phyloP scores from a whole-genome alignment of 2,797 vertebrate species.

The Fistularia tabacaria region DNA sequence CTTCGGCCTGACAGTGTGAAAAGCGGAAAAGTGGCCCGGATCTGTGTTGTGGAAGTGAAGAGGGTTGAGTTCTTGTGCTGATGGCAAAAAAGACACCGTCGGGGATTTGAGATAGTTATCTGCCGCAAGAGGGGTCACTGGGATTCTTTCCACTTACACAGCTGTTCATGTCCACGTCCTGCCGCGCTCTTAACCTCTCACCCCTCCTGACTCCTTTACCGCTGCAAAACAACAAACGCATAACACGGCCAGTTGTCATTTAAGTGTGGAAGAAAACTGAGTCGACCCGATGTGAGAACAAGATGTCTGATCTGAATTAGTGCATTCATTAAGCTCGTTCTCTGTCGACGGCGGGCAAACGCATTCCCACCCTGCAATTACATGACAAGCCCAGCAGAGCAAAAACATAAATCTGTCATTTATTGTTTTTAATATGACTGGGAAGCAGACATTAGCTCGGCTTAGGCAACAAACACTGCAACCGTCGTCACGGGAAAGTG shows the following conservation, averaged over 20 bases:
- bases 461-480: too few relatives aligned
- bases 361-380: too few relatives aligned
- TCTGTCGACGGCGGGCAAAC: too few relatives aligned
- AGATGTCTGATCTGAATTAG: too few relatives aligned
- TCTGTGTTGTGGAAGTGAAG: conserved; percentile 33
- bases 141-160: conserved; percentile 52
- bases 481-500: too few relatives aligned
- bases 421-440: too few relatives aligned
- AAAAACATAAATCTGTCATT: too few relatives aligned
- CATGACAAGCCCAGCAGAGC: too few relatives aligned
- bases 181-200: conserved; percentile 43
- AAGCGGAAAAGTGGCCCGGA: conserved; percentile 23
- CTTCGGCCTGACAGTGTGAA: conserved; percentile 29
- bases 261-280: too few relatives aligned
- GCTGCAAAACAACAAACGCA: background rate
- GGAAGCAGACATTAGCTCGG: too few relatives aligned
- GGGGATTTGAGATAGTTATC: conserved; percentile 60
- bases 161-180: conserved; percentile 10
- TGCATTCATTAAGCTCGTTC: too few relatives aligned
- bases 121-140: conserved; percentile 41
- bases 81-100: conserved; percentile 35
- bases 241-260: background rate
- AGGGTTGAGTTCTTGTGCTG: conserved; percentile 29
- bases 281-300: too few relatives aligned
- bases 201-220: conserved; percentile 13